Percentiles rank a stretch among this genome's conserved stretches.
These are phyloP conservation scores for Mactra quadrangularis DNA, from an alignment of 1,140 invertebrate genomes.

Conservation along the genomic window DNA sequence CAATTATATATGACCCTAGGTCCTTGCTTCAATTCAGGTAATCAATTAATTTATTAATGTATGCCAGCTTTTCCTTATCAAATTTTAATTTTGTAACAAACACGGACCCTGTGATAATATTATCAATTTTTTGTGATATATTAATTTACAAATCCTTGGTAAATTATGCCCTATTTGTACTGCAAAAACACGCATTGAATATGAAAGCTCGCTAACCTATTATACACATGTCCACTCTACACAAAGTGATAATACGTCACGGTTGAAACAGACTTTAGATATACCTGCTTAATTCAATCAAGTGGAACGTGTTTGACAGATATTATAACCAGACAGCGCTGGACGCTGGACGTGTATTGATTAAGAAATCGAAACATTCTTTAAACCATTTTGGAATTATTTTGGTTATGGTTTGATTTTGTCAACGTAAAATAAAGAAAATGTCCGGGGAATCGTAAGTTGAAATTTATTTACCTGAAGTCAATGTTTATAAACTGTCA, in stretches of 20 bases:
- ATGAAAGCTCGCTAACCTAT: background rate
- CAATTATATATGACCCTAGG: too few relatives aligned
- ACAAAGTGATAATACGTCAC: too few relatives aligned
- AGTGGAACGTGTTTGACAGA: slow-evolving; percentile 14
- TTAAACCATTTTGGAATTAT: background rate
- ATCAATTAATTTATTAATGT: too few relatives aligned
- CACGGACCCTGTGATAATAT: background rate
- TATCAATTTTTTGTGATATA: background rate
- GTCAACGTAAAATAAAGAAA: slow-evolving; percentile 1
- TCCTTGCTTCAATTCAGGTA: too few relatives aligned
- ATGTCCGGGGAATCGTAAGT: slow-evolving; percentile 74
- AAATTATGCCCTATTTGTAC: background rate
- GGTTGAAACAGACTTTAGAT: slow-evolving; percentile 34
- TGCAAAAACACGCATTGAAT: background rate
- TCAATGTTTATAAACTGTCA: background rate
- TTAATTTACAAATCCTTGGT: background rate
- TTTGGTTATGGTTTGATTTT: background rate
- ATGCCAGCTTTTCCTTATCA: too few relatives aligned
- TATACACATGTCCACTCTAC: too few relatives aligned
- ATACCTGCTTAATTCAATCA: background rate
- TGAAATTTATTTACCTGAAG: slow-evolving; percentile 1
- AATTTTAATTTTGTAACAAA: background rate
- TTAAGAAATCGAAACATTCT: slow-evolving; percentile 5
- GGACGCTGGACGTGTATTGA: slow-evolving; percentile 34
- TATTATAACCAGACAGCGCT: slow-evolving; percentile 35